Evolutionary conservation across 2,113 vertebrate genomes (phyloP).

Genomic region (Cheilinus undulatus): DNA sequence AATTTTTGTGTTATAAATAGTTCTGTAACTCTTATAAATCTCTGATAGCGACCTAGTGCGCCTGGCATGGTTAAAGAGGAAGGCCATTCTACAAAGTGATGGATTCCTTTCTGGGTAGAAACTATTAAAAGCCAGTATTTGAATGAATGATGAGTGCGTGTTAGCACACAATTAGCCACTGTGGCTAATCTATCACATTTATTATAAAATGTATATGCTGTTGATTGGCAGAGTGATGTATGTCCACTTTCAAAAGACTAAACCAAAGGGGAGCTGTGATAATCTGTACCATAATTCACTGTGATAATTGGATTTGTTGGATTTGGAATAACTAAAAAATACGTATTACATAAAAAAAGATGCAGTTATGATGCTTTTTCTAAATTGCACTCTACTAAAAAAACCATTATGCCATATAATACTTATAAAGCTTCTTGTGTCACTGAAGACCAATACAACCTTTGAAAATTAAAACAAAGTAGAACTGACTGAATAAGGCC

Average conservation of each 20-base stretch:
- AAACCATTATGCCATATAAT: background rate
- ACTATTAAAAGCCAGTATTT: slow-evolving; percentile 81
- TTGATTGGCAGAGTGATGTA: slow-evolving; percentile 72
- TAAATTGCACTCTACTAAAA: background rate
- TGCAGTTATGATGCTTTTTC: background rate
- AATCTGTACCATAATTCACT: slow-evolving; percentile 73
- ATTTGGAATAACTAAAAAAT: slow-evolving; percentile 40
- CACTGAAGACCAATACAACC: background rate
- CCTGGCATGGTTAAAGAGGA: slow-evolving; percentile 41
- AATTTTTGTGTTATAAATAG: slow-evolving; percentile 43
- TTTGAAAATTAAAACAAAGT: no score
- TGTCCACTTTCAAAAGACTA: slow-evolving; percentile 71
- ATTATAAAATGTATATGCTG: slow-evolving; percentile 77
- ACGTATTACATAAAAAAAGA: slow-evolving; percentile 25
- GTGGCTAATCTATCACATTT: slow-evolving; percentile 80
- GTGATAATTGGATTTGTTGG: slow-evolving; percentile 58
- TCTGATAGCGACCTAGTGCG: slow-evolving; percentile 34
- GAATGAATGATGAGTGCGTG: slow-evolving; percentile 80
- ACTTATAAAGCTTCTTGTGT: background rate
- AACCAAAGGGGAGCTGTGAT: slow-evolving; percentile 74
- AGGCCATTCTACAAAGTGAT: slow-evolving; percentile 78
- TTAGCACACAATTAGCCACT: slow-evolving; percentile 79
- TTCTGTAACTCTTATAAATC: slow-evolving; percentile 27
- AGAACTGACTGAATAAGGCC: no score
- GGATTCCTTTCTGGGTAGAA: slow-evolving; percentile 74